Evolutionary conservation across 2,797 vertebrate genomes (phyloP).

Genomic region (Poecilia picta): DNA sequence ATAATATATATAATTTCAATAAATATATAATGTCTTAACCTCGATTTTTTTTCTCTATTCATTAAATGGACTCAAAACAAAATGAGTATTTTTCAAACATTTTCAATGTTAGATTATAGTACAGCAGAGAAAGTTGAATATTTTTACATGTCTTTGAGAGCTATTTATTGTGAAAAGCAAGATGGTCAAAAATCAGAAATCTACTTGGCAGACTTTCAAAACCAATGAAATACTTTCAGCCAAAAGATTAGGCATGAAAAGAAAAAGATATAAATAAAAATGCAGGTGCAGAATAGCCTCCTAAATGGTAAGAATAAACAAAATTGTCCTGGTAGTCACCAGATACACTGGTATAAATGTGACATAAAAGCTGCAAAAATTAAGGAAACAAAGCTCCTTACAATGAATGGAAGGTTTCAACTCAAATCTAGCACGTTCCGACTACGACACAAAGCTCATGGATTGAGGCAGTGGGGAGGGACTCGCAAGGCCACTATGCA

Average conservation of each 20-base stretch:
- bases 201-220: not conserved
- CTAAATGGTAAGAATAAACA: not conserved
- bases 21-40: not conserved
- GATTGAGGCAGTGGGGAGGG: not conserved
- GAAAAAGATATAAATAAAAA: not conserved
- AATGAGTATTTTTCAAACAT: not conserved
- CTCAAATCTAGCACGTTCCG: not conserved
- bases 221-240: no score
- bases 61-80: not conserved
- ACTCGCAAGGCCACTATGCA: constrained; percentile 8
- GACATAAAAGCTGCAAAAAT: not conserved
- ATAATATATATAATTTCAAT: not conserved
- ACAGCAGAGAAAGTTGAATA: not conserved
- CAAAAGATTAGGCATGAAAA: not conserved
- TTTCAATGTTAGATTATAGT: not conserved
- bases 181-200: not conserved
- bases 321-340: not conserved
- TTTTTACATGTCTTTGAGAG: not conserved
- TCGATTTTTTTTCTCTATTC: not conserved
- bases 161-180: not conserved
- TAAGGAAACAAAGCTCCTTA: not conserved
- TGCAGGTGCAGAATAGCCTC: not conserved
- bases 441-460: not conserved
- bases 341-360: not conserved
- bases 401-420: not conserved